Conservation (phyloP, 1,140 invertebrate species). For the Bombus haemorrhoidalis region DNA sequence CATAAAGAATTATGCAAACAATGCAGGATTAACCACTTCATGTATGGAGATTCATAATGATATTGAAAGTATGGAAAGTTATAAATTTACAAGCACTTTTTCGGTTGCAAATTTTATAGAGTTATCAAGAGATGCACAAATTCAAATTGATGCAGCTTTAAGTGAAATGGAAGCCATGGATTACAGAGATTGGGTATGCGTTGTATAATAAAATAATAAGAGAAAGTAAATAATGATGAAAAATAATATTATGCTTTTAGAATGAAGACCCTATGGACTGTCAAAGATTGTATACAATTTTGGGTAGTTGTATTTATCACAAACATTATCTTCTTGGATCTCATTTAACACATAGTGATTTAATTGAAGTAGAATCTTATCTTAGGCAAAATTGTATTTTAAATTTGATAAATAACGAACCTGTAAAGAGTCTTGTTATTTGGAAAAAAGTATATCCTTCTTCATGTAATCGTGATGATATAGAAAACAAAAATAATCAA, state of each 20-base stretch:
- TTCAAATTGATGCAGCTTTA: conserved; percentile 90
- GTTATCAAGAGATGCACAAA: conserved; percentile 88
- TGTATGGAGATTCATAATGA: conserved; percentile 33
- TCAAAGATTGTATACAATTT: conserved; percentile 89
- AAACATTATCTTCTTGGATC: conserved; percentile 88
- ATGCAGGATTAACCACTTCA: conserved; percentile 13
- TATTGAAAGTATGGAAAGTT: conserved; percentile 50
- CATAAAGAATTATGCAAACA: conserved; percentile 60
- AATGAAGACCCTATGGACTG: conserved; percentile 90
- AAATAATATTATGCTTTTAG: conserved; percentile 74
- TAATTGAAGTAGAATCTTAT: conserved; percentile 88
- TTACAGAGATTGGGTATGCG: conserved; percentile 89
- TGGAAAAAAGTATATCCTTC: conserved; percentile 89
- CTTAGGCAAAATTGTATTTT: conserved; percentile 87
- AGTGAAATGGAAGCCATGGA: conserved; percentile 92
- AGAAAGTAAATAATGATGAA: conserved; percentile 7
- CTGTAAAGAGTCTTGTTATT: conserved; percentile 87
- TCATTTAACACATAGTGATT: conserved; percentile 87
- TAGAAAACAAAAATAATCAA: conserved; percentile 43
- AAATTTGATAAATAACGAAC: conserved; percentile 85
- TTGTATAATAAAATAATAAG: background rate
- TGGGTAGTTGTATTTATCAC: conserved; percentile 89
- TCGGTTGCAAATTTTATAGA: conserved; percentile 84
- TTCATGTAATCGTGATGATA: conserved; percentile 77
- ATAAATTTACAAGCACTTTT: conserved; percentile 76